phyloP scores from a whole-genome alignment of 2,888 invertebrate genomes.

The Hofmannophila pseudospretella region DNA sequence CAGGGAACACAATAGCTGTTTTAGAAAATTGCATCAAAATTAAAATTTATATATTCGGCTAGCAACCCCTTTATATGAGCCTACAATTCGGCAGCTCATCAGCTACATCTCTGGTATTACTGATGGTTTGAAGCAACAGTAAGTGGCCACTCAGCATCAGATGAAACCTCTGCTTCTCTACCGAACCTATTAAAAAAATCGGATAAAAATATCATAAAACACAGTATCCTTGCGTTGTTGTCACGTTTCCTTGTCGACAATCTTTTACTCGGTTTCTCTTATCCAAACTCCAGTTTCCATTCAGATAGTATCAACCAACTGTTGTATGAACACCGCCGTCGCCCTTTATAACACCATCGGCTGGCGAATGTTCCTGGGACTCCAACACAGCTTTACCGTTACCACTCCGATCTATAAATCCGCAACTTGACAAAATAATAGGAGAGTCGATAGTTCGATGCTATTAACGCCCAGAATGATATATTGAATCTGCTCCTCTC shows the following conservation, averaged over 20 bases:
- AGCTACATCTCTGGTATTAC: too few species aligned
- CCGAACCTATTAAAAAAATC: too few species aligned
- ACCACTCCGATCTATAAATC: constrained; percentile 68
- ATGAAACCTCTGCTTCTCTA: too few species aligned
- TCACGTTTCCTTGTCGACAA: too few species aligned
- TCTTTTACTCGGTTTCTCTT: constrained; percentile 6
- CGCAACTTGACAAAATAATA: constrained; percentile 75
- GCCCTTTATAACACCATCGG: constrained; percentile 39
- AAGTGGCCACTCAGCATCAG: too few species aligned
- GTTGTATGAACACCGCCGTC: constrained; percentile 12
- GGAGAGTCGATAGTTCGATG: constrained; percentile 64
- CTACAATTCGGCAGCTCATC: too few species aligned
- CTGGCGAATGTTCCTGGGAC: constrained; percentile 32
- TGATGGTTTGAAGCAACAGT: too few species aligned
- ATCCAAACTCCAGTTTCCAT: constrained; percentile 9
- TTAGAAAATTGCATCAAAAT: not conserved
- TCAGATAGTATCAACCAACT: constrained; percentile 12
- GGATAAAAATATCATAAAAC: too few species aligned
- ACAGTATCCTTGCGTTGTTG: too few species aligned
- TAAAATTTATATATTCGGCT: too few species aligned
- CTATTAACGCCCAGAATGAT: constrained; percentile 75
- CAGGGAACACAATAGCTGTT: not conserved
- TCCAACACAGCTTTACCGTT: constrained; percentile 54
- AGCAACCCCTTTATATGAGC: too few species aligned
- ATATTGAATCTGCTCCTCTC: constrained; percentile 69